Evolutionary conservation across 1,140 invertebrate species (phyloP).

Genomic region (Venustaconcha ellipsiformis): DNA sequence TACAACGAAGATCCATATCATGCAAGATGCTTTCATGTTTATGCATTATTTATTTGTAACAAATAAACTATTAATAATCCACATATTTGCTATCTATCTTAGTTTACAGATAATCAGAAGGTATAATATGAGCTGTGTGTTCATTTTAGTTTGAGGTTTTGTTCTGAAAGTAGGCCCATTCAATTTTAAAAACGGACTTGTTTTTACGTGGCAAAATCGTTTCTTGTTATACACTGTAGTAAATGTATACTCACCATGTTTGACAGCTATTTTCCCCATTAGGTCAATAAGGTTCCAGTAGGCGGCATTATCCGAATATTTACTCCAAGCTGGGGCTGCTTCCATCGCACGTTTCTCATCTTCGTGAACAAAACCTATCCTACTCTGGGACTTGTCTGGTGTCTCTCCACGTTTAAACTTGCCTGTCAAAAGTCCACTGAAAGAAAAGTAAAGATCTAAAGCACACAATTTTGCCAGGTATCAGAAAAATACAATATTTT

Average conservation of each 20-base stretch:
- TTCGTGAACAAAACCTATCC: conserved; percentile 34
- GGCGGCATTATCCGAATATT: conserved; percentile 24
- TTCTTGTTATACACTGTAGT: too few relatives aligned
- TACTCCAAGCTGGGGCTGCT: conserved; percentile 39
- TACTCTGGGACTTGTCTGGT: conserved; percentile 18
- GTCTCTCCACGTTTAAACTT: conserved; percentile 33
- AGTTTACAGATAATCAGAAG: too few relatives aligned
- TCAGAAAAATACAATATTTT: not conserved
- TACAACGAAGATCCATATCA: too few relatives aligned
- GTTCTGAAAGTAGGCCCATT: too few relatives aligned
- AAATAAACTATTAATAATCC: too few relatives aligned
- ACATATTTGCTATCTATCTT: too few relatives aligned
- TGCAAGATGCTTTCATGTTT: too few relatives aligned
- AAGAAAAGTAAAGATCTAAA: conserved; percentile 1
- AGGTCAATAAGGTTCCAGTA: conserved; percentile 36
- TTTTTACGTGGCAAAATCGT: too few relatives aligned
- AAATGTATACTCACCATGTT: conserved; percentile 19
- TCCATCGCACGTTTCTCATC: conserved; percentile 36
- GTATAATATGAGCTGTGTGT: too few relatives aligned
- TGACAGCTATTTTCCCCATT: conserved; percentile 25
- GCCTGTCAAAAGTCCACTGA: conserved; percentile 37
- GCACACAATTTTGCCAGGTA: not conserved
- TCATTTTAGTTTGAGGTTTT: too few relatives aligned
- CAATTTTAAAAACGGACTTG: too few relatives aligned
- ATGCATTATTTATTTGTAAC: too few relatives aligned